These are phyloP conservation scores for Falco columbarius DNA, from an alignment of 2,797 vertebrate genomes.

Conservation along the genomic window DNA sequence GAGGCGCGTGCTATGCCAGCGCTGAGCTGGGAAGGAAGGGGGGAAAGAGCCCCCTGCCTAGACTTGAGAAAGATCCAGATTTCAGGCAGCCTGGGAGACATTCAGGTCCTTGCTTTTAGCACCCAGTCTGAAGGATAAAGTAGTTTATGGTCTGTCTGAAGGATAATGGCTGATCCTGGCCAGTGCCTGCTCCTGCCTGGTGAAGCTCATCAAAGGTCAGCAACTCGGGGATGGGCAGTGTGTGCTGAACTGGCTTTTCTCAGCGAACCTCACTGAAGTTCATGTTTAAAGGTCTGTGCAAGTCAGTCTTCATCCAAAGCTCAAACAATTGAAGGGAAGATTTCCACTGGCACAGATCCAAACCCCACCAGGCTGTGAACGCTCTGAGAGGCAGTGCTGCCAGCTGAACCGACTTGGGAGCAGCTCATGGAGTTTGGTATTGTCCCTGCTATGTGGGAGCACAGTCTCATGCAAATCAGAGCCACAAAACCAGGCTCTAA, in stretches of 20 bases:
- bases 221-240: background rate
- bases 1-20: rapidly evolving
- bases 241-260: background rate
- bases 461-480: background rate
- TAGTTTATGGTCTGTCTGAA: background rate
- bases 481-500: background rate
- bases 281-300: background rate
- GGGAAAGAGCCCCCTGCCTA: background rate
- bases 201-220: background rate
- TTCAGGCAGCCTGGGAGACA: background rate
- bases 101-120: background rate
- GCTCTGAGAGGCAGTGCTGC: background rate
- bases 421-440: rapidly evolving
- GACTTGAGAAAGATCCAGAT: background rate
- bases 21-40: background rate
- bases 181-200: background rate
- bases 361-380: background rate
- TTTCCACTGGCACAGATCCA: background rate
- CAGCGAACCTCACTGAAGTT: background rate
- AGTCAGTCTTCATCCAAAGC: background rate
- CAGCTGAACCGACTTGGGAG: rapidly evolving
- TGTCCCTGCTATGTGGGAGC: background rate
- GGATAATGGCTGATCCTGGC: background rate
- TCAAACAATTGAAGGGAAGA: background rate
- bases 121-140: background rate